phyloP scores from a whole-genome alignment of 2,797 vertebrate genomes.

The Clarias fuscus region DNA sequence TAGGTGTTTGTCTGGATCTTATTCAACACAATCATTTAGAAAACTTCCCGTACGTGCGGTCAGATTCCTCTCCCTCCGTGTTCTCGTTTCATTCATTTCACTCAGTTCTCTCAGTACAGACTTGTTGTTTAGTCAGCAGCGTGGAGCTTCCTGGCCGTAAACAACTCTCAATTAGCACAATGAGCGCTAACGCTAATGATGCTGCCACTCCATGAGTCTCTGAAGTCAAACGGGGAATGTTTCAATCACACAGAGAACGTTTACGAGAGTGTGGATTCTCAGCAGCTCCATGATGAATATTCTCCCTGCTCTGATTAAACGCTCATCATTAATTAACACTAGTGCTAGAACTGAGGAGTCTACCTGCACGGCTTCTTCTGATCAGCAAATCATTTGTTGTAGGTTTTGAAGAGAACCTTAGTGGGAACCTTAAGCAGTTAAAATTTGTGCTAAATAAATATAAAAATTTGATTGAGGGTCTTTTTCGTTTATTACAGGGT shows the following conservation, averaged over 20 bases:
- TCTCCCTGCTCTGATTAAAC: neutral
- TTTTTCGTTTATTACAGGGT: neutral
- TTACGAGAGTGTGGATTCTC: neutral
- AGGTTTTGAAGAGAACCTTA: neutral
- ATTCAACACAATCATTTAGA: neutral
- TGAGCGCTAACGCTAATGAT: slow-evolving; percentile 49
- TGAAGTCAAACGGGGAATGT: slow-evolving; percentile 25
- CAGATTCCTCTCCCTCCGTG: neutral
- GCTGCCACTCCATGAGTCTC: slow-evolving; percentile 47
- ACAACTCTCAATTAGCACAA: slow-evolving; percentile 55
- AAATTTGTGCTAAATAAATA: neutral
- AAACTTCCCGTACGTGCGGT: neutral
- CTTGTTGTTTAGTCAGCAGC: slow-evolving; percentile 42
- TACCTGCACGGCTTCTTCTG: neutral
- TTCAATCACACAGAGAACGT: neutral
- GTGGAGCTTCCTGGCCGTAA: slow-evolving; percentile 27
- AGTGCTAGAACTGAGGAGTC: neutral
- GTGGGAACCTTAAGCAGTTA: neutral
- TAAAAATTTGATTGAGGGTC: neutral
- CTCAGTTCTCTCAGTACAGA: neutral
- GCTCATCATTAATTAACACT: neutral
- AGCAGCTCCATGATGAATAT: neutral
- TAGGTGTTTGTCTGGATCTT: neutral
- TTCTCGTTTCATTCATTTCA: neutral
- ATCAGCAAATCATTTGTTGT: neutral